Evolutionary conservation across 2,888 invertebrate genomes (phyloP).

Genomic region (Conchocele bisecta): DNA sequence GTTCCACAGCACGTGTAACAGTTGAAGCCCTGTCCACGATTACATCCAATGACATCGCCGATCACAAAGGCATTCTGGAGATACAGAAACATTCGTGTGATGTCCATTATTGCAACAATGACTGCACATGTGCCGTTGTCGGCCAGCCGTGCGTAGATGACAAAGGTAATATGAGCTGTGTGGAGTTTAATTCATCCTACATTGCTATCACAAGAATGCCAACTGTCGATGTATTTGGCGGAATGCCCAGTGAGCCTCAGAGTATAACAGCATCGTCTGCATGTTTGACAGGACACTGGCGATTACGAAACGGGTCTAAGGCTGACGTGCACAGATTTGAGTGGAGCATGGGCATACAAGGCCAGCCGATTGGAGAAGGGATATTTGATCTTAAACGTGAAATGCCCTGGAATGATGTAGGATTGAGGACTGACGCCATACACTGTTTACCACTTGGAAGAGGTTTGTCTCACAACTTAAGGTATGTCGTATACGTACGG

Average conservation of each 20-base stretch:
- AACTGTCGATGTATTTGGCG: neutral
- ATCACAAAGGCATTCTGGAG: conserved; percentile 12
- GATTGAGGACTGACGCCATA: conserved; percentile 9
- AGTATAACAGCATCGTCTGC: conserved; percentile 24
- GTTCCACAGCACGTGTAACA: conserved; percentile 34
- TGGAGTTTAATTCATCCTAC: neutral
- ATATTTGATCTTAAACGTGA: conserved; percentile 38
- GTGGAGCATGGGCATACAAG: conserved; percentile 52
- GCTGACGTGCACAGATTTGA: conserved; percentile 37
- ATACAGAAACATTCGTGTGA: conserved; percentile 53
- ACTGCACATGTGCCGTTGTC: conserved; percentile 58
- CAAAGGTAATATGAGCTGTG: conserved; percentile 3
- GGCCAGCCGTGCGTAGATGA: conserved; percentile 46
- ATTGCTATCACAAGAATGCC: neutral
- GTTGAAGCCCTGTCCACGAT: conserved; percentile 4
- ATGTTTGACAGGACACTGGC: conserved; percentile 52
- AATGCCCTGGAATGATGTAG: conserved; percentile 49
- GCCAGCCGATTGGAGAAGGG: conserved; percentile 36
- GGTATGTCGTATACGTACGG: conserved; percentile 52
- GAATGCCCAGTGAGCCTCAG: neutral
- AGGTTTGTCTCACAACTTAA: conserved; percentile 19
- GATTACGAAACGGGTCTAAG: neutral
- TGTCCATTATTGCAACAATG: conserved; percentile 50
- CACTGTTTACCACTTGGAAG: conserved; percentile 42
- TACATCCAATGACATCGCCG: neutral